phyloP scores from a whole-genome alignment of 2,113 vertebrate genomes.

The Xenotilapia leptura region DNA sequence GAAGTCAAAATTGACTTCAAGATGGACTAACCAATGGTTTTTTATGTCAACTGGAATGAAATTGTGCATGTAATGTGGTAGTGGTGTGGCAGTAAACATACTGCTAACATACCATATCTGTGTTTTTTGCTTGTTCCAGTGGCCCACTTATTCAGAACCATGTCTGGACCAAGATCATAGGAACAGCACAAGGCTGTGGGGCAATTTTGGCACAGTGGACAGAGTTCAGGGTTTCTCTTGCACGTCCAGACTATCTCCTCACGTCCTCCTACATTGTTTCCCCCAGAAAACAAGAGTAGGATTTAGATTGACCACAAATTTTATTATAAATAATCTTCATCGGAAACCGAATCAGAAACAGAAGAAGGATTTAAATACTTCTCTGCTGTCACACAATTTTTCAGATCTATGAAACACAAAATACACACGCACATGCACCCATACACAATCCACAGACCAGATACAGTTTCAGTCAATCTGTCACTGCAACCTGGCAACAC shows the following conservation, averaged over 20 bases:
- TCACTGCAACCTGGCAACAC: not conserved
- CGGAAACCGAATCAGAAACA: not conserved
- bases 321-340: fast-evolving
- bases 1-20: not conserved
- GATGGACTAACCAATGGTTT: not conserved
- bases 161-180: not conserved
- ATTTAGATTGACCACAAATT: not conserved
- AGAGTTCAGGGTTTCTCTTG: not conserved
- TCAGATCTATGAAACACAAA: not conserved
- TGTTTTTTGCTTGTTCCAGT: not conserved
- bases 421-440: not conserved
- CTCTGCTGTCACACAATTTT: not conserved
- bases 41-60: not conserved
- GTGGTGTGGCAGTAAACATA: not conserved
- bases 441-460: not conserved
- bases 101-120: not conserved
- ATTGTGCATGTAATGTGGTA: not conserved
- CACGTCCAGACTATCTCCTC: not conserved
- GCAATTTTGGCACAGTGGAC: not conserved
- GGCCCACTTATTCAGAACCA: not conserved
- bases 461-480: not conserved
- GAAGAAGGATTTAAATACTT: not conserved
- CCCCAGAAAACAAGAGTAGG: fast-evolving
- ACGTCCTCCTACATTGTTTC: not conserved
- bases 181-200: not conserved